phyloP scores from a whole-genome alignment of 2,888 invertebrate species.

The Acanthosepion pharaonis region DNA sequence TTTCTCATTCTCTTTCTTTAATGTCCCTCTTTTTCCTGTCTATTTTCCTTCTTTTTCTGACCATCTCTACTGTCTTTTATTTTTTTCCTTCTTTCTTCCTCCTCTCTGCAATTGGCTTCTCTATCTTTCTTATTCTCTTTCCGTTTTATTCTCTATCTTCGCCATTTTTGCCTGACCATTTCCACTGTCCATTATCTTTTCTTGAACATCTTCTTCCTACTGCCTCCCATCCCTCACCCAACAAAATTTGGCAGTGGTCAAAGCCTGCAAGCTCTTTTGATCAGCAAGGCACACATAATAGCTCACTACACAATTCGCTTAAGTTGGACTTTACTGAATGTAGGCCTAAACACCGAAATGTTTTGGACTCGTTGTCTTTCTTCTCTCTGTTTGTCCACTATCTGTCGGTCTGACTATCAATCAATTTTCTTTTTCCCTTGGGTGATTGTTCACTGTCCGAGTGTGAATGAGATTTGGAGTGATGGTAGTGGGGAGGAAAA shows the following conservation, averaged over 20 bases:
- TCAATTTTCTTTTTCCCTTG: neutral
- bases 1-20: neutral
- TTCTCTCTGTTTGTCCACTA: neutral
- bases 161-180: neutral
- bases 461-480: no score
- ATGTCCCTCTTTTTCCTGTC: neutral
- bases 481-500: neutral
- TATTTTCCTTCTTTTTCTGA: neutral
- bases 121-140: neutral
- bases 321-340: neutral
- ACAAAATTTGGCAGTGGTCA: neutral
- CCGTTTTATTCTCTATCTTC: neutral
- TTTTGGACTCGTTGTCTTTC: neutral
- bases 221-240: rapidly evolving
- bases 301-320: neutral
- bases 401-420: neutral
- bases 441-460: neutral
- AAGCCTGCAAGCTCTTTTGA: neutral
- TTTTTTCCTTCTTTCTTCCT: neutral
- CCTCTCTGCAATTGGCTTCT: neutral
- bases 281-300: neutral
- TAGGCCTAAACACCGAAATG: neutral
- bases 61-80: neutral
- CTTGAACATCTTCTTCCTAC: neutral
- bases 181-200: neutral